Percentiles rank a stretch among this genome's conserved stretches.
Conservation (phyloP, 2,888 invertebrate species). For the Biston betularia region DNA sequence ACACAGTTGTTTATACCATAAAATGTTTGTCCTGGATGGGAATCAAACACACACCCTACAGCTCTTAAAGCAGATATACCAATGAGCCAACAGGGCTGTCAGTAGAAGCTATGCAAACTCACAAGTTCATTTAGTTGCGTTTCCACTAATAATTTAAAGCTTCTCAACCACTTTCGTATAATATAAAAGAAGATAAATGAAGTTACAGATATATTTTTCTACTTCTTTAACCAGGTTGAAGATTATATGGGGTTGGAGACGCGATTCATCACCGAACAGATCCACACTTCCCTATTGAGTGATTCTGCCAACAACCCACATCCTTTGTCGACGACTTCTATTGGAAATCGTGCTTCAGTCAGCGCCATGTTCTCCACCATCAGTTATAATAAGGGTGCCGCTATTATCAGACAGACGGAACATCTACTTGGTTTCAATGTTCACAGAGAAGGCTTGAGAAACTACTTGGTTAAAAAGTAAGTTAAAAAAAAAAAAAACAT, state of each 20-base stretch:
- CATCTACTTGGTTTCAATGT: constrained; percentile 84
- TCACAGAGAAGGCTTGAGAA: constrained; percentile 83
- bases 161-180: too few species aligned
- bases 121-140: too few species aligned
- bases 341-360: constrained; percentile 86
- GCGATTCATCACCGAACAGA: constrained; percentile 90
- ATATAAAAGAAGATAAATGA: not conserved
- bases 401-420: constrained; percentile 89
- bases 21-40: too few species aligned
- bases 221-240: constrained; percentile 79
- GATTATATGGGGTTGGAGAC: constrained; percentile 87
- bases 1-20: too few species aligned
- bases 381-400: constrained; percentile 89
- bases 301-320: constrained; percentile 87
- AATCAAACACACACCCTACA: too few species aligned
- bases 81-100: too few species aligned
- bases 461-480: constrained; percentile 84
- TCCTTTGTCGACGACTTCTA: constrained; percentile 84
- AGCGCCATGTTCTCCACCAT: constrained; percentile 88
- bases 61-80: too few species aligned
- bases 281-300: constrained; percentile 87
- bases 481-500: too few species aligned
- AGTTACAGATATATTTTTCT: not conserved
- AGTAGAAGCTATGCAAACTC: too few species aligned
- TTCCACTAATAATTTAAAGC: too few species aligned